Percentiles rank a stretch among this genome's conserved stretches.
Conservation (phyloP, 1,140 invertebrate genomes). For the Tetraneura akinire region DNA sequence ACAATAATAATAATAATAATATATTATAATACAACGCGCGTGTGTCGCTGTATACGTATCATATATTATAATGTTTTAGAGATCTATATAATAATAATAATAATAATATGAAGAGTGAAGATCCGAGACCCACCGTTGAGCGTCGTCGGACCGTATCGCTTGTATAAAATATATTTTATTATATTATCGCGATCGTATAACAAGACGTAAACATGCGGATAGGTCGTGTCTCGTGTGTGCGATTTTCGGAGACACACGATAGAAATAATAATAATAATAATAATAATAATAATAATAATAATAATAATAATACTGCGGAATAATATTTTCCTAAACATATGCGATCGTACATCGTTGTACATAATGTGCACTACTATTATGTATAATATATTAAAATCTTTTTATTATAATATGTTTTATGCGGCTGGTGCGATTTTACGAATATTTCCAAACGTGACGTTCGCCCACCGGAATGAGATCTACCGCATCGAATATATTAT, state of each 20-base stretch:
- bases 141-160: neutral
- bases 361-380: too few species aligned
- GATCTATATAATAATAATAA: neutral
- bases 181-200: conserved; percentile 17
- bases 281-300: neutral
- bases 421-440: neutral
- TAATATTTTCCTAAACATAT: neutral
- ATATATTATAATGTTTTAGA: neutral
- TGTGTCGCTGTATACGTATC: neutral
- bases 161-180: too few species aligned
- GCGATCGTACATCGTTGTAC: too few species aligned
- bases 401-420: too few species aligned
- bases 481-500: neutral
- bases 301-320: neutral
- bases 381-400: too few species aligned
- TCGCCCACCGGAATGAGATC: neutral
- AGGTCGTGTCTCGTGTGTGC: neutral
- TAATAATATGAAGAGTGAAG: too few species aligned
- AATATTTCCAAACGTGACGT: neutral
- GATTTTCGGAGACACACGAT: neutral
- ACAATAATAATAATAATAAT: too few species aligned
- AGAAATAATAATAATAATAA: neutral
- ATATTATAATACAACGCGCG: neutral
- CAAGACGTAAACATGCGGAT: conserved; percentile 46
- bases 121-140: neutral